A percentile compares a stretch with the other conserved stretches of the same genome.
These are phyloP conservation scores for Semaprochilodus insignis DNA, from an alignment of 2,797 vertebrate genomes.

Conservation along the genomic window DNA sequence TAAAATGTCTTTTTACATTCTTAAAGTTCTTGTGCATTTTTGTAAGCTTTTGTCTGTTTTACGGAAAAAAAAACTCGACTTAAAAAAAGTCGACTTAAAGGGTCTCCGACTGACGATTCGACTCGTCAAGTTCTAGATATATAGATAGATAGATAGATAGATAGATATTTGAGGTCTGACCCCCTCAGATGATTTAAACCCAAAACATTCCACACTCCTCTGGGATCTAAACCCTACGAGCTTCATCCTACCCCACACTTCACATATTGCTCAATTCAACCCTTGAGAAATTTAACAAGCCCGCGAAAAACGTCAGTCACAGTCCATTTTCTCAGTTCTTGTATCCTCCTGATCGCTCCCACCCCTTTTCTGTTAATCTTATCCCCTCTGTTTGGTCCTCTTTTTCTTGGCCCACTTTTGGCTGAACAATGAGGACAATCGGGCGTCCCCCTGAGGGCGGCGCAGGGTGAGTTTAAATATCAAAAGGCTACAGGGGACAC, in stretches of 20 bases:
- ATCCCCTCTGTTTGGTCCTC: slow-evolving; percentile 61
- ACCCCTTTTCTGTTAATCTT: slow-evolving; percentile 55
- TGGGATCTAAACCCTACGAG: slow-evolving; percentile 25
- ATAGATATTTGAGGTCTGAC: neutral
- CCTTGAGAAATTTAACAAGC: slow-evolving; percentile 43
- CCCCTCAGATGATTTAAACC: slow-evolving; percentile 15
- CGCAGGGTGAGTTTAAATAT: slow-evolving; percentile 71
- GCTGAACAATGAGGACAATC: slow-evolving; percentile 77
- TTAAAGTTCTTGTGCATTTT: too few relatives aligned
- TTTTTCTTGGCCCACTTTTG: slow-evolving; percentile 75
- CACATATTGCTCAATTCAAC: slow-evolving; percentile 31
- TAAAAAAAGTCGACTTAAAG: too few relatives aligned
- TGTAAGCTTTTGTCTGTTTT: too few relatives aligned
- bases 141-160: too few relatives aligned
- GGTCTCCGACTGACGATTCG: too few relatives aligned
- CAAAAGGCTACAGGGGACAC: slow-evolving; percentile 71
- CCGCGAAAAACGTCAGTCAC: slow-evolving; percentile 32
- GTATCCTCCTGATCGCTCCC: slow-evolving; percentile 26
- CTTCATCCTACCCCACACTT: slow-evolving; percentile 9
- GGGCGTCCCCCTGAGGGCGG: slow-evolving; percentile 68
- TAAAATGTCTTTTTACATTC: too few relatives aligned
- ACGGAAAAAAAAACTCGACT: too few relatives aligned
- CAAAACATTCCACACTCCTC: slow-evolving; percentile 11
- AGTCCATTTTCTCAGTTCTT: slow-evolving; percentile 26
- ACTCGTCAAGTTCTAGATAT: too few relatives aligned